Evolutionary conservation across 2,888 invertebrate species (phyloP).

Genomic region (Pyrochroa serraticornis): DNA sequence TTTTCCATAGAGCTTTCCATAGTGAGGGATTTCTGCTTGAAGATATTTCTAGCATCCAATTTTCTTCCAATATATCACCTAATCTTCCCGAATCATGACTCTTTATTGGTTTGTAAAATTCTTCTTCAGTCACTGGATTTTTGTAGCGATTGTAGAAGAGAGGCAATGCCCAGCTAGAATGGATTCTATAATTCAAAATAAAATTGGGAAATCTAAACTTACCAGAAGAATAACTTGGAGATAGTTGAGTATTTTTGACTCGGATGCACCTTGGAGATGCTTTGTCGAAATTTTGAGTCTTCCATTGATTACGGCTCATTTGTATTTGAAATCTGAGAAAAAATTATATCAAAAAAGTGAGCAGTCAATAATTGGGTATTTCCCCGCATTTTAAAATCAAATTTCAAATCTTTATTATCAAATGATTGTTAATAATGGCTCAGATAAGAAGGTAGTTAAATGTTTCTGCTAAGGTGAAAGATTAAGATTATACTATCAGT

Average conservation of each 20-base stretch:
- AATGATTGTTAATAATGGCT: too few relatives aligned
- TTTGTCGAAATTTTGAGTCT: not conserved
- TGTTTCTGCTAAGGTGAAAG: too few relatives aligned
- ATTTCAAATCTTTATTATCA: too few relatives aligned
- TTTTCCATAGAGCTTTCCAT: slow-evolving; percentile 33
- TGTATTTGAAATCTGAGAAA: too few relatives aligned
- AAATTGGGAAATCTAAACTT: not conserved
- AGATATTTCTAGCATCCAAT: slow-evolving; percentile 31
- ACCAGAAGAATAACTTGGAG: slow-evolving; percentile 16
- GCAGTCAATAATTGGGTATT: too few relatives aligned
- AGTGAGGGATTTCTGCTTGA: slow-evolving; percentile 30
- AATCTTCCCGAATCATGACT: slow-evolving; percentile 46
- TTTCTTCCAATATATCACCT: slow-evolving; percentile 50
- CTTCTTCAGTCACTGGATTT: slow-evolving; percentile 56
- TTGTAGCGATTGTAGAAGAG: slow-evolving; percentile 56
- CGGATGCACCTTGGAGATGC: slow-evolving; percentile 3
- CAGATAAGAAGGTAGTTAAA: too few relatives aligned
- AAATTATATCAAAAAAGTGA: too few relatives aligned
- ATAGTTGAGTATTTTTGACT: slow-evolving; percentile 4
- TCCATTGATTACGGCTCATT: not conserved
- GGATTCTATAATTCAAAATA: too few relatives aligned
- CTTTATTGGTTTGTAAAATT: slow-evolving; percentile 57
- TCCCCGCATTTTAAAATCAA: too few relatives aligned
- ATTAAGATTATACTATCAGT: too few relatives aligned
- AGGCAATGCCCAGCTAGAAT: slow-evolving; percentile 58